Conservation (phyloP, 2,113 vertebrate genomes). For the Neopipo cinnamomea region DNA sequence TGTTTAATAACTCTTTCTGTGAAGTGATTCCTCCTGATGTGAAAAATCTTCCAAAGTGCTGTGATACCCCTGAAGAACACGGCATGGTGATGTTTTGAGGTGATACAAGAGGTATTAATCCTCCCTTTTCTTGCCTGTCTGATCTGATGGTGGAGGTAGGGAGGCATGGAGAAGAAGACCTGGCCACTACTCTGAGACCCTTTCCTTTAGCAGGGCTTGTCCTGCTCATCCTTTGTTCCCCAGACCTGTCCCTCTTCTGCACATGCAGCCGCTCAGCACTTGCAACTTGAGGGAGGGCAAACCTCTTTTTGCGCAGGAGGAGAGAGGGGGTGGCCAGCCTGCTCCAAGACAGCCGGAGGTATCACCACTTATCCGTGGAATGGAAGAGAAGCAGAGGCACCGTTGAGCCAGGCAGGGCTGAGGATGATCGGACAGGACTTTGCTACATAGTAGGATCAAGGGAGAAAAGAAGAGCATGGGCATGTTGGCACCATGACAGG, state of each 20-base stretch:
- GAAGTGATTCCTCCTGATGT: background rate
- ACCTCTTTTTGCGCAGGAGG: background rate
- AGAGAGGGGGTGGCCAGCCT: background rate
- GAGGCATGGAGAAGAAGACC: background rate
- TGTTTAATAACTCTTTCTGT: background rate
- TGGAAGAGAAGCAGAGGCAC: background rate
- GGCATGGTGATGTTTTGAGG: background rate
- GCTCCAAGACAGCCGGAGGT: background rate
- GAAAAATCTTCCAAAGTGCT: background rate
- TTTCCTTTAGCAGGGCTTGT: background rate
- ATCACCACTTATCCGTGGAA: background rate
- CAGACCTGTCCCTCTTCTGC: background rate
- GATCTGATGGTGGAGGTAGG: background rate
- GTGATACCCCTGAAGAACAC: background rate
- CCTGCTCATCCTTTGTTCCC: background rate
- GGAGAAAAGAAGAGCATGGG: background rate
- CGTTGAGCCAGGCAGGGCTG: background rate
- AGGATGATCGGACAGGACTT: background rate
- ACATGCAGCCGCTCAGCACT: background rate
- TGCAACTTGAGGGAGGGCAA: background rate
- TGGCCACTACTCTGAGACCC: background rate
- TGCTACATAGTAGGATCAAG: rapidly evolving
- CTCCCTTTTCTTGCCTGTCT: background rate
- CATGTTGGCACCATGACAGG: rapidly evolving
- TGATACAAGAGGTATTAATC: background rate